These are phyloP conservation scores for Corvus cornix DNA, from an alignment of 2,113 vertebrate genomes.

Conservation along the genomic window DNA sequence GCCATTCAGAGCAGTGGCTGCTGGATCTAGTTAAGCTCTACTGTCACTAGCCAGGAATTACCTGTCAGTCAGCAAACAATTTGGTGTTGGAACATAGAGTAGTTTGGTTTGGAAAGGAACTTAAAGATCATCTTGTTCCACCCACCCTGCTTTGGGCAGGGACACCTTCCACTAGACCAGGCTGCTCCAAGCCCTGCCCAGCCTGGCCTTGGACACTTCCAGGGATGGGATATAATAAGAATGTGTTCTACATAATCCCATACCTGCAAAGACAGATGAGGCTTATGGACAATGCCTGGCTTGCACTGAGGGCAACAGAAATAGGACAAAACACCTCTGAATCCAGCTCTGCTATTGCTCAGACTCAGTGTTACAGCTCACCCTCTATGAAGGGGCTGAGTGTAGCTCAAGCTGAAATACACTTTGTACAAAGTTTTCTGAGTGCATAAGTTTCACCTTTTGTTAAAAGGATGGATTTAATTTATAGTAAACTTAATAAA, in stretches of 20 bases:
- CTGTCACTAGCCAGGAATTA: neutral
- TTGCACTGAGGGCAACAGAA: neutral
- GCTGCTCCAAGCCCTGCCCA: neutral
- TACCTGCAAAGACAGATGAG: neutral
- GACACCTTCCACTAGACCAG: neutral
- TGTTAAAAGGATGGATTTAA: neutral
- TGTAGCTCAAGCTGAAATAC: neutral
- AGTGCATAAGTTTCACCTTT: neutral
- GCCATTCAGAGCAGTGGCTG: neutral
- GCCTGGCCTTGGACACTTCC: neutral
- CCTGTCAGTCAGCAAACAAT: neutral
- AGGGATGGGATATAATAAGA: neutral
- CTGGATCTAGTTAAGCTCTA: neutral
- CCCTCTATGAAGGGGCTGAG: neutral
- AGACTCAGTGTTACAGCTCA: neutral
- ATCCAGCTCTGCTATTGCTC: neutral
- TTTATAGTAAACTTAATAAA: neutral
- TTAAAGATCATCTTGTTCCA: neutral
- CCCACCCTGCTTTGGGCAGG: neutral
- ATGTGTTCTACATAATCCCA: neutral
- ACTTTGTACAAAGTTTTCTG: neutral
- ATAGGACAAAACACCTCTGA: neutral
- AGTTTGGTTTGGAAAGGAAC: neutral
- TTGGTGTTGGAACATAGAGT: neutral
- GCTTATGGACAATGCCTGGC: neutral